These are phyloP conservation scores for Folsomia candida DNA, from an alignment of 2,888 invertebrate genomes.

Conservation along the genomic window DNA sequence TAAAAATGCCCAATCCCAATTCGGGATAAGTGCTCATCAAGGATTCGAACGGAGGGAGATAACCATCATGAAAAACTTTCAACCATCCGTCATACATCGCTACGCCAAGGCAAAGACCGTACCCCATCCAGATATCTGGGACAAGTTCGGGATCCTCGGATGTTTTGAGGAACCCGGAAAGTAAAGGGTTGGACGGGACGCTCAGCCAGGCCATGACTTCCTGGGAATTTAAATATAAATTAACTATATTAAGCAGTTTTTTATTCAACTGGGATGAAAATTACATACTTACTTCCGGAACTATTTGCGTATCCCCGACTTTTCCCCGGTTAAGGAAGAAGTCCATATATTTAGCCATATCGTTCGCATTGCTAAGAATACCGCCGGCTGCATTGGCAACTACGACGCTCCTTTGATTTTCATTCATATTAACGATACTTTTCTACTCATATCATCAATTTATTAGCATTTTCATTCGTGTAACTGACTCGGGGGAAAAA, in stretches of 20 bases:
- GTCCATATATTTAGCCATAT: slow-evolving; percentile 21
- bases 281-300: neutral
- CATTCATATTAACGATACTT: neutral
- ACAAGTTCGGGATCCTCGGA: too few species aligned
- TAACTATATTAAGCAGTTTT: neutral
- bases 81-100: neutral
- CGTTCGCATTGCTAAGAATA: slow-evolving; percentile 12
- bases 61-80: neutral
- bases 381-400: slow-evolving; percentile 20
- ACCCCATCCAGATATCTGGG: too few species aligned
- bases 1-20: slow-evolving; percentile 3
- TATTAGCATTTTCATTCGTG: too few species aligned
- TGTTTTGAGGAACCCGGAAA: too few species aligned
- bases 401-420: slow-evolving; percentile 6
- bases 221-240: neutral
- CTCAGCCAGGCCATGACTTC: neutral
- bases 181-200: neutral
- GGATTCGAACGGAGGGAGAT: neutral
- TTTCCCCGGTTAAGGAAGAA: slow-evolving; percentile 20
- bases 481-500: too few species aligned
- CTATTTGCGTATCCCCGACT: slow-evolving; percentile 15
- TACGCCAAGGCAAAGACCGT: too few species aligned
- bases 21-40: neutral
- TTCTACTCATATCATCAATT: too few species aligned
- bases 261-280: neutral